phyloP scores from a whole-genome alignment of 2,888 invertebrate genomes.

The Rotaria sp. region DNA sequence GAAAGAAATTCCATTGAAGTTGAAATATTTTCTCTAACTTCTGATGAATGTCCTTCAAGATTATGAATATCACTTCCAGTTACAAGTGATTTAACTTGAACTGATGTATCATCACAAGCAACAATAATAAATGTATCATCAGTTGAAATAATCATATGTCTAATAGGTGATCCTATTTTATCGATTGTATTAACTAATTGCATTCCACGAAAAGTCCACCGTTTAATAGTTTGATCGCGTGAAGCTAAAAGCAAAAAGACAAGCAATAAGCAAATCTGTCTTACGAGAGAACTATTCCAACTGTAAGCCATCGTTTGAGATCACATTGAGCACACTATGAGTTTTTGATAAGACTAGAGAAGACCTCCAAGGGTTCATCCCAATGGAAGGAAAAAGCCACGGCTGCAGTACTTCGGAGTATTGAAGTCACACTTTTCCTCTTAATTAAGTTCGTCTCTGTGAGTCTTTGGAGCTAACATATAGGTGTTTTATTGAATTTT shows the following conservation, averaged over 20 bases:
- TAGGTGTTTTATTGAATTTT: too few species aligned
- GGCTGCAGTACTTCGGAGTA: too few species aligned
- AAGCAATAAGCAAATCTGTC: neutral
- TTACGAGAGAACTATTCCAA: neutral
- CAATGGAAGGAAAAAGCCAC: too few species aligned
- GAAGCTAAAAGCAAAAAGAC: constrained; percentile 46
- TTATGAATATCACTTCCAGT: constrained; percentile 81
- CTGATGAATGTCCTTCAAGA: constrained; percentile 70
- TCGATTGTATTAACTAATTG: constrained; percentile 68
- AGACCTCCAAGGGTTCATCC: too few species aligned
- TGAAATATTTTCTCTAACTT: constrained; percentile 56
- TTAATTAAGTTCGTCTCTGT: too few species aligned
- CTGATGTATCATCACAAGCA: constrained; percentile 74
- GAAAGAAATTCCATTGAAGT: too few species aligned
- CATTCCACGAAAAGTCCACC: constrained; percentile 77
- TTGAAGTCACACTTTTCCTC: too few species aligned
- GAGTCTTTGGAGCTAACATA: too few species aligned
- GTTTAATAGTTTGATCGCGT: constrained; percentile 69
- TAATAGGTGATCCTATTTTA: constrained; percentile 66
- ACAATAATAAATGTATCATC: constrained; percentile 82
- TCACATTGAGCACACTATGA: too few species aligned
- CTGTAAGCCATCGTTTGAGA: too few species aligned
- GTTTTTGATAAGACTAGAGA: too few species aligned
- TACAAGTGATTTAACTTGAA: constrained; percentile 76
- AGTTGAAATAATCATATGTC: constrained; percentile 71